phyloP scores from a whole-genome alignment of 2,888 invertebrate genomes.

The Bedellia somnulentella region DNA sequence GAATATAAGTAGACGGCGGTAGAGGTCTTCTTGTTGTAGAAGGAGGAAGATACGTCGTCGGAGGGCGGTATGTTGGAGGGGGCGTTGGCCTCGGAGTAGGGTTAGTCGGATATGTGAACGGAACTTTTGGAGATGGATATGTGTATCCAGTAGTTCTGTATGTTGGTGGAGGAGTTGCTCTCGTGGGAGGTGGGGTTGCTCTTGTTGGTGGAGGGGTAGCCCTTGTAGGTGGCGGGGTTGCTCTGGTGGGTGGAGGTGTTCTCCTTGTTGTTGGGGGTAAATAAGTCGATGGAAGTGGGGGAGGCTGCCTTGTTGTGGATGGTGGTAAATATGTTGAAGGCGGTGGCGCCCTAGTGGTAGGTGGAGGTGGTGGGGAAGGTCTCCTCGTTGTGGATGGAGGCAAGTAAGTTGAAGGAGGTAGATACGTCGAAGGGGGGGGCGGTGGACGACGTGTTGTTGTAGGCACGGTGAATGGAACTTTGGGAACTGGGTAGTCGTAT shows the following conservation, averaged over 20 bases:
- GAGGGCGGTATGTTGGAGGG: conserved; percentile 9
- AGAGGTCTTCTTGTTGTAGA: conserved; percentile 1
- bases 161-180: conserved; percentile 14
- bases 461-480: conserved; percentile 11
- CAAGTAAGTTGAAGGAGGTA: background rate
- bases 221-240: conserved; percentile 14
- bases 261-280: conserved; percentile 10
- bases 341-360: conserved; percentile 8
- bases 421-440: conserved; percentile 4
- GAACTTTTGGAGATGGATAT: conserved; percentile 21
- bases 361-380: conserved; percentile 12
- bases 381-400: conserved; percentile 11
- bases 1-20: conserved; percentile 1
- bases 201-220: conserved; percentile 13
- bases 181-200: conserved; percentile 15
- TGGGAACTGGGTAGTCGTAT: conserved; percentile 14
- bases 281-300: conserved; percentile 8
- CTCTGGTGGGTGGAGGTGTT: conserved; percentile 11
- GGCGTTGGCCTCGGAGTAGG: conserved; percentile 9
- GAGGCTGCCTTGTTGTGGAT: conserved; percentile 4
- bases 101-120: conserved; percentile 23
- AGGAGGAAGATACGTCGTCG: conserved; percentile 5
- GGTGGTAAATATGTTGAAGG: conserved; percentile 7
- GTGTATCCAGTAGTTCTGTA: conserved; percentile 24
- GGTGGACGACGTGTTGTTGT: conserved; percentile 6